phyloP scores from a whole-genome alignment of 2,113 vertebrate species.

The Pseudorasbora parva region DNA sequence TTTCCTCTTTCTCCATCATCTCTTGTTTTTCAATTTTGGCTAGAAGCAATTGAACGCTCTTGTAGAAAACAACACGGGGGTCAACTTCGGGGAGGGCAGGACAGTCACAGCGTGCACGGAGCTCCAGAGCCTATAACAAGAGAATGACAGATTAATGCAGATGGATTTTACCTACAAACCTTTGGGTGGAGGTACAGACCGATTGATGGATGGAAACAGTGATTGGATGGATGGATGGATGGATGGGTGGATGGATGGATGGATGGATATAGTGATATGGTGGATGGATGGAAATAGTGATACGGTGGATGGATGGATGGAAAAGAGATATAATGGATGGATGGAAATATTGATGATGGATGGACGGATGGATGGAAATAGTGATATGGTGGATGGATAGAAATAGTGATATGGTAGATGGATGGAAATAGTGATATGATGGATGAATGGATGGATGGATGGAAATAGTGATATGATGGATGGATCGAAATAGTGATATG shows the following conservation, averaged over 20 bases:
- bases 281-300: too few species aligned
- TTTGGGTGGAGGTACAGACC: not conserved
- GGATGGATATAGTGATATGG: not conserved
- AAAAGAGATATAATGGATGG: too few species aligned
- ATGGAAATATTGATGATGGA: too few species aligned
- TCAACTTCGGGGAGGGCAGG: conserved; percentile 85
- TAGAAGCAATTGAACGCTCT: conserved; percentile 77
- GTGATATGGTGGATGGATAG: not conserved
- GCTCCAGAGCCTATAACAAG: conserved; percentile 85
- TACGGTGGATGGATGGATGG: too few species aligned
- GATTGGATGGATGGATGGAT: not conserved
- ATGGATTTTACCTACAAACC: not conserved
- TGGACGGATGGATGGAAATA: not conserved
- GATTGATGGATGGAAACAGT: not conserved
- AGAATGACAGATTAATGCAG: not conserved
- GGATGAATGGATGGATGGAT: not conserved
- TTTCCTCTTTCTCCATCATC: not conserved
- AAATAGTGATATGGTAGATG: not conserved
- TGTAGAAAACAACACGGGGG: conserved; percentile 84
- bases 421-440: too few species aligned
- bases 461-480: not conserved
- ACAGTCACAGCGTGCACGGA: conserved; percentile 87
- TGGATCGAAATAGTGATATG: too few species aligned
- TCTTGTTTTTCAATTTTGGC: conserved; percentile 65
- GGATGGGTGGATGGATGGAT: not conserved